These are phyloP conservation scores for Dendrophyllia cribrosa DNA, from an alignment of 64 coral and sea anemone genomes.

Conservation along the genomic window DNA sequence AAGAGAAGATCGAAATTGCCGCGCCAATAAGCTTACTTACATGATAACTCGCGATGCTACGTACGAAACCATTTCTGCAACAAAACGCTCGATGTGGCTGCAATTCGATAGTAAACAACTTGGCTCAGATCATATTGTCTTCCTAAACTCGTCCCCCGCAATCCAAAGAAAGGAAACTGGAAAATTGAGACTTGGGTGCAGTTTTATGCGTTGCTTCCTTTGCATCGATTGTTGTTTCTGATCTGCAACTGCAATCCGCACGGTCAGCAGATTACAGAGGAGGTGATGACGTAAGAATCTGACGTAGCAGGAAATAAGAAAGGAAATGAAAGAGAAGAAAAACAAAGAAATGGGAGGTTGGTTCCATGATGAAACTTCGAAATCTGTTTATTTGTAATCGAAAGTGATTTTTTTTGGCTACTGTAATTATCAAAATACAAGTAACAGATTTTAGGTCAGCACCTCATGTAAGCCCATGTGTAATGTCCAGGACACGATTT, in stretches of 20 bases:
- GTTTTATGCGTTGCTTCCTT: background rate
- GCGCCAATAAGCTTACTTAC: slow-evolving; percentile 41
- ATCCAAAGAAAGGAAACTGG: background rate
- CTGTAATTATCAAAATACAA: too few species aligned
- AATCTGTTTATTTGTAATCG: too few species aligned
- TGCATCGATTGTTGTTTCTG: background rate
- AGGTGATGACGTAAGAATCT: background rate
- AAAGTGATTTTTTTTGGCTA: too few species aligned
- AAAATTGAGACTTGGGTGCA: background rate
- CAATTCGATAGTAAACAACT: background rate
- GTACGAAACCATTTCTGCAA: slow-evolving; percentile 56
- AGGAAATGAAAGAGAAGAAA: background rate
- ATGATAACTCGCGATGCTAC: slow-evolving; percentile 68
- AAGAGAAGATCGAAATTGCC: slow-evolving; percentile 23
- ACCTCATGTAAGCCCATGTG: too few species aligned
- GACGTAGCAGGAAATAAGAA: background rate
- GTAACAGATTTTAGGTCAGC: too few species aligned
- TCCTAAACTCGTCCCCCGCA: background rate
- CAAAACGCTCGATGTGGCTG: background rate
- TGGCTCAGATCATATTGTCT: background rate
- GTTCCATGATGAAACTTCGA: too few species aligned
- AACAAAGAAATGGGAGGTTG: too few species aligned
- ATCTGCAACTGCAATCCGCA: background rate
- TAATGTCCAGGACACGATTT: too few species aligned
- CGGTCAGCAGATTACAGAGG: slow-evolving; percentile 12